These are phyloP conservation scores for Tetraodon nigroviridis DNA, from an alignment of 2,113 vertebrate genomes.

Conservation along the genomic window DNA sequence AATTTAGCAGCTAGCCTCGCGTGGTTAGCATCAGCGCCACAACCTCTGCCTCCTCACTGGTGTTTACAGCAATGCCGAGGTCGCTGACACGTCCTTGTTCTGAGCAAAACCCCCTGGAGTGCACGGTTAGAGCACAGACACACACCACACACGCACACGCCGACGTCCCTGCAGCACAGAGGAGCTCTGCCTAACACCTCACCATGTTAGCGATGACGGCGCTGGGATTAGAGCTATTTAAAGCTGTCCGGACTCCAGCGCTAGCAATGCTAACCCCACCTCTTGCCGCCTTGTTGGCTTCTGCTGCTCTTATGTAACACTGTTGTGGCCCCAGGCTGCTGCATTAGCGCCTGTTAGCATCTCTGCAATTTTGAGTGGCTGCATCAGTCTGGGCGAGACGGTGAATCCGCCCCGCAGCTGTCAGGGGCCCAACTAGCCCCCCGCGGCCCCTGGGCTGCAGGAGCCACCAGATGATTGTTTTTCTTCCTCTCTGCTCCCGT, in stretches of 20 bases:
- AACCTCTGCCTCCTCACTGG: not conserved
- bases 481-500: not conserved
- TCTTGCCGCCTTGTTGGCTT: constrained; percentile 36
- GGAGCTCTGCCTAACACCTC: constrained; percentile 39
- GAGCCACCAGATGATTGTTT: too few relatives aligned
- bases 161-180: not conserved
- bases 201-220: constrained; percentile 41
- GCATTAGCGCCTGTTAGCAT: constrained; percentile 56
- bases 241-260: constrained; percentile 49
- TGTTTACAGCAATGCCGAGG: constrained; percentile 19
- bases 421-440: too few relatives aligned
- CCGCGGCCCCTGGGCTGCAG: too few relatives aligned
- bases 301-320: constrained; percentile 64
- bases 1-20: constrained; percentile 23
- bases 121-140: not conserved
- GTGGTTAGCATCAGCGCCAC: too few relatives aligned
- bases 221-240: constrained; percentile 71
- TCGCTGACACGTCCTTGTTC: constrained; percentile 32
- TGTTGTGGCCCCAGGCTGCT: constrained; percentile 12
- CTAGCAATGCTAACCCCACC: constrained; percentile 32
- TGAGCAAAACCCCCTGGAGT: constrained; percentile 9
- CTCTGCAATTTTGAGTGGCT: too few relatives aligned
- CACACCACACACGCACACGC: too few relatives aligned
- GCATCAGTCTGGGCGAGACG: constrained; percentile 31
- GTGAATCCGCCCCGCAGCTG: too few relatives aligned